Evolutionary conservation across 2,113 vertebrate genomes (phyloP).

Genomic region (Reinhardtius hippoglossoides): DNA sequence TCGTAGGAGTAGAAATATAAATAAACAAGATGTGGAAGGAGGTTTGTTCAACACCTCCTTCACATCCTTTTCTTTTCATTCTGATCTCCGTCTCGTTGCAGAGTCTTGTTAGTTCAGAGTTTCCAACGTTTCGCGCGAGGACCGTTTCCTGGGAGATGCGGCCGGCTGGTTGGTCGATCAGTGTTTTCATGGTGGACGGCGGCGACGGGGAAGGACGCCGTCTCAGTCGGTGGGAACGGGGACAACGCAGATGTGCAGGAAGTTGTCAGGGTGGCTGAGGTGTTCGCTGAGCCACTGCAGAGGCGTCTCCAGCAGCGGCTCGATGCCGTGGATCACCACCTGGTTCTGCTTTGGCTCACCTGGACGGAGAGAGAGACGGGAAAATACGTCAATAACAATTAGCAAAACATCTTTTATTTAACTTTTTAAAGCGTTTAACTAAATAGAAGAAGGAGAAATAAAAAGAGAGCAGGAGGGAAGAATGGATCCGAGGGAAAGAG

Average conservation of each 20-base stretch:
- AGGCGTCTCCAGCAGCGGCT: conserved; percentile 96
- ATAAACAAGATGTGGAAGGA: conserved; percentile 17
- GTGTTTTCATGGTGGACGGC: background rate
- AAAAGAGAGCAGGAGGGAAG: background rate
- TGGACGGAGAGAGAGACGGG: conserved; percentile 57
- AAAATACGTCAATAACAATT: background rate
- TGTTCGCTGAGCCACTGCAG: conserved; percentile 98
- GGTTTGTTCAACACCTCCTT: conserved; percentile 11
- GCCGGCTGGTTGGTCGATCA: background rate
- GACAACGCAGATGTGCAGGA: conserved; percentile 95
- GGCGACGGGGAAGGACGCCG: background rate
- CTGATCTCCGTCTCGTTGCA: conserved; percentile 8
- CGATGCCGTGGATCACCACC: conserved; percentile 97
- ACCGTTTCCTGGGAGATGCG: background rate
- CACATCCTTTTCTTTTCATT: conserved; percentile 23
- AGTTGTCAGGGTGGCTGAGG: conserved; percentile 98
- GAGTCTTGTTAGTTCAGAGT: conserved; percentile 29
- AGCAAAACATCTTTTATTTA: background rate
- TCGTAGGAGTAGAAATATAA: conserved; percentile 21
- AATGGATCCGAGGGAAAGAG: background rate
- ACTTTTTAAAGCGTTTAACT: background rate
- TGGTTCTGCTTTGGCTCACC: conserved; percentile 92
- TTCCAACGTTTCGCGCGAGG: background rate
- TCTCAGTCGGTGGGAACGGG: conserved; percentile 91
- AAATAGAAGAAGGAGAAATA: too few relatives aligned